phyloP scores from a whole-genome alignment of 2,113 vertebrate species.

The Vimba vimba region DNA sequence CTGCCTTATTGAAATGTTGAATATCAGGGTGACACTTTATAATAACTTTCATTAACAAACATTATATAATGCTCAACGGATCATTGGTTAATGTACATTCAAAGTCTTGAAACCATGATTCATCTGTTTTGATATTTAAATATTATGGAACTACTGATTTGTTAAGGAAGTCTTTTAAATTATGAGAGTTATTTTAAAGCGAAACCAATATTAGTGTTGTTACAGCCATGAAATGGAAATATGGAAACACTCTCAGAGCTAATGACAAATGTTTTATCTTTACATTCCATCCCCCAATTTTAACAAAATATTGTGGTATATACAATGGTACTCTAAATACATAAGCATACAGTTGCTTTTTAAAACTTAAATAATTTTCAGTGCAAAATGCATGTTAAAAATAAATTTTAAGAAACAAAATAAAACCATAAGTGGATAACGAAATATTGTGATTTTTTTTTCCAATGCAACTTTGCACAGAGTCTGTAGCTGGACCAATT shows the following conservation, averaged over 20 bases:
- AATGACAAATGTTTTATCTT: constrained; percentile 11
- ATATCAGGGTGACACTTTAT: neutral
- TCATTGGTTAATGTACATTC: neutral
- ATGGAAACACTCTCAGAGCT: neutral
- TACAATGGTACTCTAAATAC: constrained; percentile 70
- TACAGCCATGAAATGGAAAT: constrained; percentile 53
- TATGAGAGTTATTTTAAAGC: constrained; percentile 21
- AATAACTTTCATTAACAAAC: constrained; percentile 13
- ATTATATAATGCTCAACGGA: neutral
- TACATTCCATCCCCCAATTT: constrained; percentile 57
- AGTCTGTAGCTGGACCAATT: constrained; percentile 64
- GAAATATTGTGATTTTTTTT: constrained; percentile 50
- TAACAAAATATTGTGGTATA: constrained; percentile 73
- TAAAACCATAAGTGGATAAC: constrained; percentile 51
- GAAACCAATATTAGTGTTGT: constrained; percentile 26
- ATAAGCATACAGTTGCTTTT: constrained; percentile 59
- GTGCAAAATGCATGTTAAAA: constrained; percentile 69
- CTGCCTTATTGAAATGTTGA: neutral
- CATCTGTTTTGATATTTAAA: neutral
- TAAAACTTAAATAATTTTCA: constrained; percentile 63
- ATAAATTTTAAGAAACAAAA: constrained; percentile 51
- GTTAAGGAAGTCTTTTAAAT: constrained; percentile 31
- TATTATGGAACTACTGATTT: neutral
- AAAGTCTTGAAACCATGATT: neutral
- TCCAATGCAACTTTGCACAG: constrained; percentile 1